These are phyloP conservation scores for Euplagia quadripunctaria DNA, from an alignment of 2,888 invertebrate species.

Conservation along the genomic window DNA sequence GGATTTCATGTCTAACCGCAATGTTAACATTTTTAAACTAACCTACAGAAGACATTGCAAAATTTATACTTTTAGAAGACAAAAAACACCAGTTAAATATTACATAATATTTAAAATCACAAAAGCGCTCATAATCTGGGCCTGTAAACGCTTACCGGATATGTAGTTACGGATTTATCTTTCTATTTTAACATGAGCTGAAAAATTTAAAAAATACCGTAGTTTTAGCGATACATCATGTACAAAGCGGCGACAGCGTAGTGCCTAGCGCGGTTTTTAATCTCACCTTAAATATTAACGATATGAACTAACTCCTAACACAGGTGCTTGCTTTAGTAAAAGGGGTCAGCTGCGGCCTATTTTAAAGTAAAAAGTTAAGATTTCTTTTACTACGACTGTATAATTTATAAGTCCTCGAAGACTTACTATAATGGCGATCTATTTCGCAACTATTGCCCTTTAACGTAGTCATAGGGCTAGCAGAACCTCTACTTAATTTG, in stretches of 20 bases:
- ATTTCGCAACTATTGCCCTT: not conserved
- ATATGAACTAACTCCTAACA: not conserved
- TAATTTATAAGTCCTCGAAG: not conserved
- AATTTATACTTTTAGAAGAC: not conserved
- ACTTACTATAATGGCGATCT: not conserved
- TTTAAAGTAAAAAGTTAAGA: not conserved
- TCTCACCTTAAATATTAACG: not conserved
- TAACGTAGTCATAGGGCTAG: no score
- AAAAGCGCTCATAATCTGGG: not conserved
- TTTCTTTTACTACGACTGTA: not conserved
- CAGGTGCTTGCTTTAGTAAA: not conserved
- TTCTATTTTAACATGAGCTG: no score
- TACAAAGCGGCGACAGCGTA: no score
- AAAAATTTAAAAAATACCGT: not conserved
- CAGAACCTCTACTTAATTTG: not conserved
- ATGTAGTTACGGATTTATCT: not conserved
- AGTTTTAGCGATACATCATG: no score
- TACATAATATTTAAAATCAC: not conserved
- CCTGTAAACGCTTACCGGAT: no score
- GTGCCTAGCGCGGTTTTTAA: no score
- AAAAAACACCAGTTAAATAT: not conserved
- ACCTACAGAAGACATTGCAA: not conserved
- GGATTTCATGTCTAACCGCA: conserved; percentile 9
- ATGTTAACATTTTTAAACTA: conserved; percentile 25
- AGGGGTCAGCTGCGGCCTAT: not conserved